Evolutionary conservation across 2,888 invertebrate genomes (phyloP), one percentile per base, ranked within the genome.

Genomic region (Drosophila colorata): DNA sequence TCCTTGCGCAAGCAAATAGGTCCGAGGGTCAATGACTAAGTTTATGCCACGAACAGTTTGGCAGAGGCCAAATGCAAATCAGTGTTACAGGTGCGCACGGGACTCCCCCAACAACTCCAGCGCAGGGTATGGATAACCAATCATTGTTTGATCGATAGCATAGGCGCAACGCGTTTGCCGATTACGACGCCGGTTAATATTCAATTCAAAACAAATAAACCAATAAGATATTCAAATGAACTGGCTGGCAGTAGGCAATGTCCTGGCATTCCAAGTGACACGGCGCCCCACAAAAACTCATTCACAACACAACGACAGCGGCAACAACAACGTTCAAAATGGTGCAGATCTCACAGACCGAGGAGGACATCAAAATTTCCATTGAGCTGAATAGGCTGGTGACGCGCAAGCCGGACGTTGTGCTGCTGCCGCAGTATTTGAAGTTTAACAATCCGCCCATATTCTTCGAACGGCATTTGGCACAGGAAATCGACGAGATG

Each of bases 371-470:
- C 33, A 91, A 90, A 80, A 92, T 92, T 55, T 85, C 87, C 2
- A 91, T 92, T 65, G 91, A 91, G 61, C 73, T 92, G 6, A 92
- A 91, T 69, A 88, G 91, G 31, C 65, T 91, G 67, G 85, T 90
- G 14, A 90, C 87, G 47, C 88, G 86, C 16, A 91, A 88, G 28
- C 92, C 92, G 65, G 92, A 91, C 61, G 90, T 92, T 55, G 90
- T 92, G 2, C 74, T 92, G 3, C 65, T 92, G 35, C 90, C 92
- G 7, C 84, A 80, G 43, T 92, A 92, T 69, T 69, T 92, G 0
- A 92, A 92, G 60, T 92, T 92, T 43, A 92, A 92, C 60, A 91
- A 90, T 87, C 92, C 92, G 9, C 92, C 92, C 3, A 91, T 91
- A 66, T 92, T 92, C 57, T 92, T 92, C 58, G 92, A 92, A 61